These are phyloP conservation scores for Thamnophis sirtalis DNA, from an alignment of 2,113 vertebrate genomes.

Conservation along the genomic window DNA sequence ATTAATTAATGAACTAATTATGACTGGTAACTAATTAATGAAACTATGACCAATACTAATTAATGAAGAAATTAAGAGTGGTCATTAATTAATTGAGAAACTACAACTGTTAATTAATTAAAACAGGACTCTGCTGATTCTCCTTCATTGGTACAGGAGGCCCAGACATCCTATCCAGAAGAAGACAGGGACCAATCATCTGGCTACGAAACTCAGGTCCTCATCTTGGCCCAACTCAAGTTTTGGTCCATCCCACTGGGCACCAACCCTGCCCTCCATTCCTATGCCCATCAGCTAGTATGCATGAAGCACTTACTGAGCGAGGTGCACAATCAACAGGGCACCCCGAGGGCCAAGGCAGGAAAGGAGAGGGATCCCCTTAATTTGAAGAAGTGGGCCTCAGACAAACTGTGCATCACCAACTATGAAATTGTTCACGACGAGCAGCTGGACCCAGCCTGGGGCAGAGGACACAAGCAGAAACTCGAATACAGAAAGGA, in stretches of 20 bases:
- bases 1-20: not conserved
- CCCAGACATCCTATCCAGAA: not conserved
- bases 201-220: no score
- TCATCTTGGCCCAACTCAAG: no score
- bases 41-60: no score
- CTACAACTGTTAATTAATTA: no score
- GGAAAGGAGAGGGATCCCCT: no score
- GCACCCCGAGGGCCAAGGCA: not conserved
- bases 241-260: accelerated
- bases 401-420: not conserved
- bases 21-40: not conserved
- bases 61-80: no score
- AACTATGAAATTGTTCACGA: not conserved
- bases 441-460: accelerated
- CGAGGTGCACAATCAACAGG: not conserved
- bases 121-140: not conserved
- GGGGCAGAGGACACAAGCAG: not conserved
- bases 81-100: no score
- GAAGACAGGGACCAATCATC: accelerated
- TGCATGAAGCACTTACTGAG: not conserved
- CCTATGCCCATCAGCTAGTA: not conserved
- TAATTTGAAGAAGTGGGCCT: no score
- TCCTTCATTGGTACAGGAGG: not conserved
- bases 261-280: not conserved
- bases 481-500: no score